Percentiles rank a stretch among this genome's conserved stretches.
phyloP scores from a whole-genome alignment of 2,888 invertebrate species.

The Microctonus aethiopoides region DNA sequence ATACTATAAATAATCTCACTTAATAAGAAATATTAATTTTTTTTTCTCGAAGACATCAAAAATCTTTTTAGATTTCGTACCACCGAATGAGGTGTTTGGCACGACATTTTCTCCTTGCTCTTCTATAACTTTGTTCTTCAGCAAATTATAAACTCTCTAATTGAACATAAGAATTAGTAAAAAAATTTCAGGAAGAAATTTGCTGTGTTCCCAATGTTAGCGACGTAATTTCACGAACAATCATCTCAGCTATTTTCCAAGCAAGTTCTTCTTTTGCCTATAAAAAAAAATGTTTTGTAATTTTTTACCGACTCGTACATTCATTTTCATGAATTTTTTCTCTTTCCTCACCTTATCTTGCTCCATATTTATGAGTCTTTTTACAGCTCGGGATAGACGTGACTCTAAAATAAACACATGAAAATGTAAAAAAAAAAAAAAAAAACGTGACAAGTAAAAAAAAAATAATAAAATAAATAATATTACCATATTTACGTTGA shows the following conservation, averaged over 20 bases:
- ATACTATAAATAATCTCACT: conserved; percentile 50
- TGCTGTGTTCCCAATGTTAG: conserved; percentile 75
- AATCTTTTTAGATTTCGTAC: not conserved
- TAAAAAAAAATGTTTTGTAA: not conserved
- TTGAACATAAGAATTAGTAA: conserved; percentile 27
- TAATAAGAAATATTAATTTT: conserved; percentile 39
- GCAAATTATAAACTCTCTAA: conserved; percentile 3
- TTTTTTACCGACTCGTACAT: conserved; percentile 8
- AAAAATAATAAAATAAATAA: conserved; percentile 10
- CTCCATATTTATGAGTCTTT: conserved; percentile 83
- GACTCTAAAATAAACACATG: conserved; percentile 68
- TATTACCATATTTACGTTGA: conserved; percentile 69
- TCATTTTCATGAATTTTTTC: not conserved
- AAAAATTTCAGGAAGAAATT: conserved; percentile 55
- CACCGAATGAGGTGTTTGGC: conserved; percentile 11
- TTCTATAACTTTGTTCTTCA: not conserved
- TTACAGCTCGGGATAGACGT: conserved; percentile 74
- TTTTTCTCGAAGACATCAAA: conserved; percentile 25
- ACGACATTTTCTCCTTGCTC: conserved; percentile 9
- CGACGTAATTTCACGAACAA: conserved; percentile 93
- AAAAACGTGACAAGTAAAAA: conserved; percentile 11
- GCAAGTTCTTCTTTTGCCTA: conserved; percentile 95
- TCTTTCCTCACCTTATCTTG: conserved; percentile 76
- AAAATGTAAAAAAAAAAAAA: not conserved
- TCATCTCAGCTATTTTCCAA: conserved; percentile 97